A percentile compares a stretch with the other conserved stretches of the same genome.
These are phyloP conservation scores for Sarcophaga peregrina DNA, from an alignment of 1,140 invertebrate genomes.

Conservation along the genomic window DNA sequence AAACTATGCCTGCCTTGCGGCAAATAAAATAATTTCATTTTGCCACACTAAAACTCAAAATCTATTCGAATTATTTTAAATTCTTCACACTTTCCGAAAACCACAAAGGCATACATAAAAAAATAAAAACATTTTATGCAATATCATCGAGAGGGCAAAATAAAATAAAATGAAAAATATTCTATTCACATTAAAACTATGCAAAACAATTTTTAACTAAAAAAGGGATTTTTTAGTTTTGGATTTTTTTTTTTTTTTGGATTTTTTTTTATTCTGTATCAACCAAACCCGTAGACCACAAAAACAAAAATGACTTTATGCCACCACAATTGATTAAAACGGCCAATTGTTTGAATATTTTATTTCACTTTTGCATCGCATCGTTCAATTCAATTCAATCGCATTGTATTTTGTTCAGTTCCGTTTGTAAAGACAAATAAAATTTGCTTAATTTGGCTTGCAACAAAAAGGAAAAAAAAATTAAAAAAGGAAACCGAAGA, in stretches of 20 bases:
- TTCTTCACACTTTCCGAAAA: no score
- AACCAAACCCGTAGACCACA: background rate
- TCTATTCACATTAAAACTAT: background rate
- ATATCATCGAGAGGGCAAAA: no score
- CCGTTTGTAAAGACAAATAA: background rate
- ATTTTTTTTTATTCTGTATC: no score
- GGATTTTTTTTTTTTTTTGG: background rate
- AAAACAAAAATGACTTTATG: background rate
- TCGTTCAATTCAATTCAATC: no score
- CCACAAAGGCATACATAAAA: no score
- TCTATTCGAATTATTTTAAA: no score
- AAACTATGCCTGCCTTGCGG: no score
- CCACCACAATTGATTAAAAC: slow-evolving; percentile 13
- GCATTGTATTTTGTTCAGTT: no score
- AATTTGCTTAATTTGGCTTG: background rate
- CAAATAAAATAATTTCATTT: no score
- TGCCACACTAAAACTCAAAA: no score
- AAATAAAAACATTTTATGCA: no score
- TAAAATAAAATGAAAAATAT: no score
- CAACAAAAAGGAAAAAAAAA: background rate
- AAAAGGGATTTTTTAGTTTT: background rate
- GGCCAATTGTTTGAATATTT: slow-evolving; percentile 1
- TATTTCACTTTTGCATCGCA: background rate
- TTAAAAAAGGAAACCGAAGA: background rate
- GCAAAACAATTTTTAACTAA: background rate